Conservation (phyloP, 2,888 invertebrate species). For the Notodonta dromedarius region DNA sequence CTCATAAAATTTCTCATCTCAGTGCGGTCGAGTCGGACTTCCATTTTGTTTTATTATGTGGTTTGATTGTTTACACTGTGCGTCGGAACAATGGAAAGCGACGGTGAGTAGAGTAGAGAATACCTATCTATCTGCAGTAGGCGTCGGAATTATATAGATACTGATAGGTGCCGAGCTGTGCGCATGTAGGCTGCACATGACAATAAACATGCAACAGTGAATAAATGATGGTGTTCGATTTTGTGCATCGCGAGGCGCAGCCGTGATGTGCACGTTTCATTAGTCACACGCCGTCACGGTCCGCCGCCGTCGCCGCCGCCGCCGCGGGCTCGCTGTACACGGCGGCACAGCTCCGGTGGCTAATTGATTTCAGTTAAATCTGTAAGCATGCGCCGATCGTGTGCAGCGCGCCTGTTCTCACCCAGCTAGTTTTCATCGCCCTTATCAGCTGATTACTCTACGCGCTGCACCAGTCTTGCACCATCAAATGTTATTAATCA, state of each 20-base stretch:
- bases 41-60: slow-evolving; percentile 84
- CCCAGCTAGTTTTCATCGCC: slow-evolving; percentile 52
- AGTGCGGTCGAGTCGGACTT: slow-evolving; percentile 74
- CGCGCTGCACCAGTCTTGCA: slow-evolving; percentile 51
- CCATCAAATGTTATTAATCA: slow-evolving; percentile 58
- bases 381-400: slow-evolving; percentile 73
- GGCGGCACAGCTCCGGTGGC: slow-evolving; percentile 32
- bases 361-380: slow-evolving; percentile 72
- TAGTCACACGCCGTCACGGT: slow-evolving; percentile 45
- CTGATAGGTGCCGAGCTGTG: slow-evolving; percentile 50
- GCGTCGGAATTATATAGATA: slow-evolving; percentile 37
- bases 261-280: slow-evolving; percentile 53
- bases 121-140: slow-evolving; percentile 48
- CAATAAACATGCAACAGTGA: slow-evolving; percentile 76
- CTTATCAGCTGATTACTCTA: slow-evolving; percentile 80
- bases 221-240: slow-evolving; percentile 78
- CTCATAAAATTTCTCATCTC: slow-evolving; percentile 78
- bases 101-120: slow-evolving; percentile 68
- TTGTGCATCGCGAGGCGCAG: slow-evolving; percentile 76
- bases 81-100: slow-evolving; percentile 77
- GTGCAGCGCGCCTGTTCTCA: slow-evolving; percentile 49
- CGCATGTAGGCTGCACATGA: slow-evolving; percentile 78
- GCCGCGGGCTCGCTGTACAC: slow-evolving; percentile 6
- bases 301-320: slow-evolving; percentile 27
- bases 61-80: slow-evolving; percentile 78